Evolutionary conservation across 2,797 vertebrate species (phyloP).

Genomic region (Rhinichthys osculus): DNA sequence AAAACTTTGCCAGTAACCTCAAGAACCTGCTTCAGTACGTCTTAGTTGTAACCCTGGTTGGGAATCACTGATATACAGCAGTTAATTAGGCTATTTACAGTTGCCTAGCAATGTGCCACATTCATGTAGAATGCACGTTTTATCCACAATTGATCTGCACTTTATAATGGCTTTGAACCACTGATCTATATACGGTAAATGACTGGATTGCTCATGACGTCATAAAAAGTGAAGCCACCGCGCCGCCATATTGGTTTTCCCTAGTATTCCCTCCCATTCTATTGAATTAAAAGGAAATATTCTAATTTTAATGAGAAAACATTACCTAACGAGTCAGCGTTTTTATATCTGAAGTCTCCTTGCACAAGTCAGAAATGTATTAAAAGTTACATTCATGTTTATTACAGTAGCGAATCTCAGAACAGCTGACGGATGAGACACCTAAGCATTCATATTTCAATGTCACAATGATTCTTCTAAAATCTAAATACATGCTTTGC

Average conservation of each 20-base stretch:
- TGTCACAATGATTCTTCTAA: background rate
- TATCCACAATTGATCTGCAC: background rate
- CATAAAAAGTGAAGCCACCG: background rate
- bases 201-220: background rate
- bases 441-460: background rate
- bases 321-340: background rate
- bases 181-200: background rate
- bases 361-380: too few species aligned
- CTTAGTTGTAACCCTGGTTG: background rate
- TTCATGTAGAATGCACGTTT: background rate
- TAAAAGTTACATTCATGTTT: too few species aligned
- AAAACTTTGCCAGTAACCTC: background rate
- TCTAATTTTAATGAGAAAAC: background rate
- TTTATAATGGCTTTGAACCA: slow-evolving; percentile 3
- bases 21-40: background rate
- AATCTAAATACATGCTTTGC: background rate
- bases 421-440: background rate
- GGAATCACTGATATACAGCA: background rate
- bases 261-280: background rate
- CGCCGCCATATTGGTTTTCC: background rate
- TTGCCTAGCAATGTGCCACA: background rate
- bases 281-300: background rate
- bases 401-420: background rate
- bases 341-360: background rate
- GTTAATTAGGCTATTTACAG: slow-evolving; percentile 14